These are phyloP conservation scores for Silurus meridionalis DNA, from an alignment of 2,113 vertebrate genomes.

Conservation along the genomic window DNA sequence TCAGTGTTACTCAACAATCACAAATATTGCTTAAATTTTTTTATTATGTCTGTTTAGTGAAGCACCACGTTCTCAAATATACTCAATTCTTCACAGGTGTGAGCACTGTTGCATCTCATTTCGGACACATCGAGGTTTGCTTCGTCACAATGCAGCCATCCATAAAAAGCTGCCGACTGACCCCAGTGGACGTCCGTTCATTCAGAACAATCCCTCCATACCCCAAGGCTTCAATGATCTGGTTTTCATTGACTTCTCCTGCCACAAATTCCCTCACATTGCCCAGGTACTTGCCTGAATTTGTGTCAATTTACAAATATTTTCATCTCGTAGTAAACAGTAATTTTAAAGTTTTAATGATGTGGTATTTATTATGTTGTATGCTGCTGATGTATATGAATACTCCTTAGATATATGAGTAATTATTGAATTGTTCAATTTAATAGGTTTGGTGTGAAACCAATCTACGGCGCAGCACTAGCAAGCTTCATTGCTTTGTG, in stretches of 20 bases:
- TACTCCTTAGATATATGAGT: not conserved
- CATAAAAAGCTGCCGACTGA: conserved; percentile 94
- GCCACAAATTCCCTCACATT: conserved; percentile 91
- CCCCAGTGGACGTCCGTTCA: conserved; percentile 87
- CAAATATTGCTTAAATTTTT: not conserved
- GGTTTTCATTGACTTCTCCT: conserved; percentile 97
- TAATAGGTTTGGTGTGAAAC: conserved; percentile 94
- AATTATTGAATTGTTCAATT: conserved; percentile 8
- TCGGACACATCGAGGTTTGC: conserved; percentile 86
- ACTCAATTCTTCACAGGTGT: conserved; percentile 74
- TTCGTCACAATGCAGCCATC: conserved; percentile 89
- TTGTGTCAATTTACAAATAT: not conserved
- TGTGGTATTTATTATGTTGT: not conserved
- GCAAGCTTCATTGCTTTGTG: conserved; percentile 90
- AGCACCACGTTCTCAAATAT: not conserved
- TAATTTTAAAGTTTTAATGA: not conserved
- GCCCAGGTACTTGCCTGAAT: conserved; percentile 82
- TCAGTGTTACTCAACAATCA: not conserved
- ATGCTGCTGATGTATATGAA: not conserved
- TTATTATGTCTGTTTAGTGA: not conserved
- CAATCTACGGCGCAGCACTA: conserved; percentile 89
- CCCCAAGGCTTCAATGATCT: conserved; percentile 94
- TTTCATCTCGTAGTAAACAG: not conserved
- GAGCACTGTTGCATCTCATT: conserved; percentile 93
- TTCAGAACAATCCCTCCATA: conserved; percentile 97